A percentile compares a stretch with the other conserved stretches of the same genome.
Conservation (phyloP, 1,140 invertebrate species). For the Tenebrio molitor region DNA sequence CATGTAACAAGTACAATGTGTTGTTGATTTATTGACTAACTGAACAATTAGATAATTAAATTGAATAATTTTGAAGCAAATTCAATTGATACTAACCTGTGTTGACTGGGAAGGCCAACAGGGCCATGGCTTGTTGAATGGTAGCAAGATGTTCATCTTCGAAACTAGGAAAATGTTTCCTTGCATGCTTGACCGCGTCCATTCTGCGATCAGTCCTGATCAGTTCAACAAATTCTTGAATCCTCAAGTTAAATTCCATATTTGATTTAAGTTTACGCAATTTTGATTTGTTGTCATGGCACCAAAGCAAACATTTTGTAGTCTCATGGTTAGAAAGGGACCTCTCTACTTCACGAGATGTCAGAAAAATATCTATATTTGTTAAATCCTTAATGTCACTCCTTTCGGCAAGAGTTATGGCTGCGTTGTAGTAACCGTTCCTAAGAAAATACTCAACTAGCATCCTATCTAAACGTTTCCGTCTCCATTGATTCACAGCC, state of each 20-base stretch:
- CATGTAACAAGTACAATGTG: too few species aligned
- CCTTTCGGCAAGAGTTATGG: constrained; percentile 85
- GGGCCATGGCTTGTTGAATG: constrained; percentile 95
- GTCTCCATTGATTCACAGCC: constrained; percentile 85
- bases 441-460: constrained; percentile 97
- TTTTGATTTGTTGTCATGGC: constrained; percentile 97
- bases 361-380: constrained; percentile 94
- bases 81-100: constrained; percentile 74
- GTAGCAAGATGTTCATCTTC: constrained; percentile 90
- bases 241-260: constrained; percentile 92
- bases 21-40: too few species aligned
- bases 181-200: constrained; percentile 94
- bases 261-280: constrained; percentile 91
- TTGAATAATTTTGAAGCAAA: not conserved
- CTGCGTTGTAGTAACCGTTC: constrained; percentile 95
- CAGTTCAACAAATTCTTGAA: constrained; percentile 95
- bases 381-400: constrained; percentile 90
- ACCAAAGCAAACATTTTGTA: constrained; percentile 93
- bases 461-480: constrained; percentile 92
- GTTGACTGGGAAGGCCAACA: constrained; percentile 90
- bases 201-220: constrained; percentile 87
- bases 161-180: constrained; percentile 90
- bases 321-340: constrained; percentile 87
- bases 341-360: constrained; percentile 89
- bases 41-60: too few species aligned